phyloP scores from a whole-genome alignment of 2,888 invertebrate species.

The Acleris cristana region DNA sequence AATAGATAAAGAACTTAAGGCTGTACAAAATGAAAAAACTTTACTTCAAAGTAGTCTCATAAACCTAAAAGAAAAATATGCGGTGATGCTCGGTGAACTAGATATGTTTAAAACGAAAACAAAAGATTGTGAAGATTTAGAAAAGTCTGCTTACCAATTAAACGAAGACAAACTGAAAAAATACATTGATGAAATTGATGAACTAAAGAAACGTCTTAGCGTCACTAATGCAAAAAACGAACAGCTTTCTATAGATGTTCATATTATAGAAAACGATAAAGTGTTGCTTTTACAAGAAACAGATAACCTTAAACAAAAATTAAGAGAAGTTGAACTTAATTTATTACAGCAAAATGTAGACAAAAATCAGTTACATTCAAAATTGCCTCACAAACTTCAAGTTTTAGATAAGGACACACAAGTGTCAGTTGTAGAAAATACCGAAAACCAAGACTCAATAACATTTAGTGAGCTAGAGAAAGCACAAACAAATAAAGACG shows the following conservation, averaged over 20 bases:
- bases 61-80: slow-evolving; percentile 81
- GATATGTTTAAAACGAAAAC: slow-evolving; percentile 71
- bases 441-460: slow-evolving; percentile 37
- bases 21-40: slow-evolving; percentile 70
- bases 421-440: slow-evolving; percentile 17
- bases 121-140: slow-evolving; percentile 77
- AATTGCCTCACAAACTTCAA: slow-evolving; percentile 1
- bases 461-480: slow-evolving; percentile 44
- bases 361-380: not conserved
- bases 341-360: not conserved
- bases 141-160: slow-evolving; percentile 64
- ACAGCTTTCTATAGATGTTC: slow-evolving; percentile 78
- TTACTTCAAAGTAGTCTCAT: slow-evolving; percentile 79
- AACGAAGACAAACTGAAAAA: slow-evolving; percentile 57
- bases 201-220: slow-evolving; percentile 67
- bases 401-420: slow-evolving; percentile 9
- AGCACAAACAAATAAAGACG: slow-evolving; percentile 47
- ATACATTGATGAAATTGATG: slow-evolving; percentile 68
- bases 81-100: slow-evolving; percentile 73
- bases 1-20: slow-evolving; percentile 81
- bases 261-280: slow-evolving; percentile 80
- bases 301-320: slow-evolving; percentile 65
- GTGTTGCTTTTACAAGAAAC: slow-evolving; percentile 73
- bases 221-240: slow-evolving; percentile 71
- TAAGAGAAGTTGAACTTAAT: slow-evolving; percentile 3